phyloP scores from a whole-genome alignment of 1,140 invertebrate species.

The Habropoda laboriosa region DNA sequence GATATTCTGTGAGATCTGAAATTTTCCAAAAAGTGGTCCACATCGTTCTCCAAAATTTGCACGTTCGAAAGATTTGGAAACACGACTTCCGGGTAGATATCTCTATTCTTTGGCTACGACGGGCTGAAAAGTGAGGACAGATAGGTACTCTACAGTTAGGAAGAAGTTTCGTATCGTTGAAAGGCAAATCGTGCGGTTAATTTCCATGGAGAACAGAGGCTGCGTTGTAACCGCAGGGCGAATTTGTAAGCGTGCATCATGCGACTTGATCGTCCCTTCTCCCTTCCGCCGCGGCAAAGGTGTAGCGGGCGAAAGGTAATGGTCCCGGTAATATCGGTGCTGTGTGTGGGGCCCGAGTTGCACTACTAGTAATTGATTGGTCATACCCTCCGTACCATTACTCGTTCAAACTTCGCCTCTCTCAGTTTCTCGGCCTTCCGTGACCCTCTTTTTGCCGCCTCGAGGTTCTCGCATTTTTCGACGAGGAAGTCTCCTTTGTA shows the following conservation, averaged over 20 bases:
- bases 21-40: too few species aligned
- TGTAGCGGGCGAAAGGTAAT: conserved; percentile 74
- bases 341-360: conserved; percentile 73
- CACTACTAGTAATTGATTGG: conserved; percentile 78
- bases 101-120: background rate
- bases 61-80: background rate
- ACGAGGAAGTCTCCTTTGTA: conserved; percentile 21
- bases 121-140: background rate
- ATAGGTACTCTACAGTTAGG: background rate
- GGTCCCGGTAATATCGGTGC: conserved; percentile 74
- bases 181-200: conserved; percentile 53
- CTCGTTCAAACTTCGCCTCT: conserved; percentile 72
- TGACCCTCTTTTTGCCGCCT: conserved; percentile 58
- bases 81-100: too few species aligned
- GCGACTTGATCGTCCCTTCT: conserved; percentile 49
- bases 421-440: conserved; percentile 61
- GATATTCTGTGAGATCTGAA: too few species aligned
- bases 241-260: conserved; percentile 72
- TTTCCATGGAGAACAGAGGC: conserved; percentile 46
- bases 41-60: background rate
- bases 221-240: conserved; percentile 55
- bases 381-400: conserved; percentile 74
- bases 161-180: conserved; percentile 20
- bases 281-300: conserved; percentile 47
- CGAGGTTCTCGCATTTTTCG: conserved; percentile 30